Conservation (phyloP, 2,888 invertebrate genomes). For the Lasioglossum oenotherae region DNA sequence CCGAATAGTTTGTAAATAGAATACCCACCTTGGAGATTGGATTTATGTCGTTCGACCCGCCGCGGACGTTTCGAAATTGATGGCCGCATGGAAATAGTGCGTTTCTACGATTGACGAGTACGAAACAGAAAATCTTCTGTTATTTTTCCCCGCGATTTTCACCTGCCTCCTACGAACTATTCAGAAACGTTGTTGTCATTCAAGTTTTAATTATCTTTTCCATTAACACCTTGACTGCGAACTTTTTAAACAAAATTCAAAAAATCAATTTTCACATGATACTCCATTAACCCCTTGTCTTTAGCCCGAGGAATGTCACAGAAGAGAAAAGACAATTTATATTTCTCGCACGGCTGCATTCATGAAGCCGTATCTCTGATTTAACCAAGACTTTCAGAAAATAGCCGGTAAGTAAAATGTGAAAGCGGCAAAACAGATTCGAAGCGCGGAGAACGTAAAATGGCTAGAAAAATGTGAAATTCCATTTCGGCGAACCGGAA, state of each 20-base stretch:
- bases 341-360: neutral
- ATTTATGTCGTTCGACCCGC: conserved; percentile 55
- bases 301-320: neutral
- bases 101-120: conserved; percentile 57
- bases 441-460: neutral
- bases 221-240: neutral
- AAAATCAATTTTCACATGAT: neutral
- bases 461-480: neutral
- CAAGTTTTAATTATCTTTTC: neutral
- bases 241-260: neutral
- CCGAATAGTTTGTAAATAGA: conserved; percentile 60
- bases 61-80: conserved; percentile 47
- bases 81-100: conserved; percentile 55
- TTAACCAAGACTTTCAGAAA: neutral
- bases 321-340: neutral
- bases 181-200: neutral
- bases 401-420: neutral
- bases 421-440: neutral
- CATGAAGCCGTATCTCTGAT: no score
- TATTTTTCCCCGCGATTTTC: neutral
- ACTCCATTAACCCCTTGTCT: neutral
- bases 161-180: neutral
- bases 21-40: conserved; percentile 57
- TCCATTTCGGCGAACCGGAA: neutral
- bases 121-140: conserved; percentile 38